A percentile compares a stretch with the other conserved stretches of the same genome.
phyloP scores from a whole-genome alignment of 2,113 vertebrate genomes.

The Varanus salvator region DNA sequence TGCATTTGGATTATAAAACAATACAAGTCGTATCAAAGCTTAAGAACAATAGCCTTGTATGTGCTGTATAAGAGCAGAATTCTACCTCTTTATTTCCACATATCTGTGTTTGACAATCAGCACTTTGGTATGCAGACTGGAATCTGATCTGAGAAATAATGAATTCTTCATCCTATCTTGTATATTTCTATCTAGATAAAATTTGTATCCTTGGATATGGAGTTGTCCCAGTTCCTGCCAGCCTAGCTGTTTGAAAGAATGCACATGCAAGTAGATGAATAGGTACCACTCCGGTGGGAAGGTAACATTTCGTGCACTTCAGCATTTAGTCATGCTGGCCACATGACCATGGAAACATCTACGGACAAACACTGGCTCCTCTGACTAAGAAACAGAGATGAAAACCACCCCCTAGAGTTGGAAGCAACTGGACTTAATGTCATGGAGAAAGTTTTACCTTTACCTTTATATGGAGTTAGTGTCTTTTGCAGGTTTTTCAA shows the following conservation, averaged over 20 bases:
- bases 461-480: not conserved
- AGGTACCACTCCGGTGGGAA: no score
- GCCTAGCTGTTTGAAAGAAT: no score
- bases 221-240: no score
- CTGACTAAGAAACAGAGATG: no score
- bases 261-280: no score
- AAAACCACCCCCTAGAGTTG: no score
- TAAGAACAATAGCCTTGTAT: conserved; percentile 56
- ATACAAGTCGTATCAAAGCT: conserved; percentile 33
- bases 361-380: no score
- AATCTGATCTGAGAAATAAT: conserved; percentile 5
- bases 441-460: no score
- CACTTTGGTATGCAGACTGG: conserved; percentile 36
- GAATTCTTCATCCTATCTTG: not conserved
- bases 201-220: not conserved
- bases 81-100: conserved; percentile 72
- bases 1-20: not conserved
- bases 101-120: conserved; percentile 58
- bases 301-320: no score
- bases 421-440: no score
- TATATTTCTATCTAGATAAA: not conserved
- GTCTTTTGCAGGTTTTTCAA: not conserved
- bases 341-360: no score
- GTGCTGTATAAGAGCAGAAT: conserved; percentile 59
- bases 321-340: no score